Evolutionary conservation across 2,888 invertebrate genomes (phyloP), one percentile per base, ranked within the genome.

Genomic region (Philereme vetulata): DNA sequence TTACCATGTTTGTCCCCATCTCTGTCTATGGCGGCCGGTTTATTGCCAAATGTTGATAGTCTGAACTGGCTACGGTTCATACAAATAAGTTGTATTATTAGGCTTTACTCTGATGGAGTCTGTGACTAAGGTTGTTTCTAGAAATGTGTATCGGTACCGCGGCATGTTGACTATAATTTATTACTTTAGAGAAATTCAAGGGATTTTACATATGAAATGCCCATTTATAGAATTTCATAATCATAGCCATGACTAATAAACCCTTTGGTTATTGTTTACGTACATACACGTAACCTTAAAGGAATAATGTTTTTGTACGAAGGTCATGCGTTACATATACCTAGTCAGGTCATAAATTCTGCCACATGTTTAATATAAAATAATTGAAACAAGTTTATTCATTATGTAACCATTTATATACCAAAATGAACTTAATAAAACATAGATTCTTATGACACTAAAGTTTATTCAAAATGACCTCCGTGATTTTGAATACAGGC

Each of bases 101-200:
- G 10, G 21, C 36, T 0, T 56, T 38, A 56, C 54, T 62, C 58
- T 48, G 1, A 49, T 21, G 32, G n/a, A n/a, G 21, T 48, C 51
- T 62, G 66, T 70, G 70, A 70, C 66, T 70, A 67, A 70, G 51
- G 49, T 53, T 62, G 59, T 70, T 65, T 65, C 56, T 66, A 51
- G 66, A 70, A 70, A 70, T 67, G 62, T 64, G 60, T 66, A 67
- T 62, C 60, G 61, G 56, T 57, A 32, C 56, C 53, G 54, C 60
- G 69, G 67, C 67, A 66, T 64, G 63, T 59, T 62, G 67, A 70
- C 70, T 66, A 65, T 70, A 60, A 70, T 67, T 67, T 70, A 70
- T 70, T 43, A 51, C 65, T 52, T 44, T 38, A 47, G 56, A 43
- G 50, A 65, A 65, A 65, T 68, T 66, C 60, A 64, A 65, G 52